Evolutionary conservation across 2,797 vertebrate genomes (phyloP), one percentile per base, ranked within the genome.

Genomic region (Peromyscus eremicus): DNA sequence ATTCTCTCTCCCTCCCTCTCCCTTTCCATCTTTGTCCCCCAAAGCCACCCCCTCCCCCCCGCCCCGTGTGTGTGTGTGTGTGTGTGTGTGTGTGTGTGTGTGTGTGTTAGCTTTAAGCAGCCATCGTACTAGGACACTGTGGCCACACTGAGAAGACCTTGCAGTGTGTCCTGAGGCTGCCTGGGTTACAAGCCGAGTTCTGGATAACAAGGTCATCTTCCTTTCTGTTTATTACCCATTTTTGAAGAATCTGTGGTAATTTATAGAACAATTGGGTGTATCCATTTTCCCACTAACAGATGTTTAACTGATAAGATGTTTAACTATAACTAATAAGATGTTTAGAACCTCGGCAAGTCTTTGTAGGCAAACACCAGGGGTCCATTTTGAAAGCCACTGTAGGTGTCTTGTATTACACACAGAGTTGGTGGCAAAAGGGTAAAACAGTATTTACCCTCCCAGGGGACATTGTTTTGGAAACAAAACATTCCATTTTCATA

Each of bases 401-500:
- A 71, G 68, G 49, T 46, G 62, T 75, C 91, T 92, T 57, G 13
- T 21, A 32, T 94, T n/a, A n/a, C 84, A 77, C 40, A 70, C 4
- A 60, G 29, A 89, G 62, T 76, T 34, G 55, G 84, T 70, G 75
- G 5, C 85, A 95, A 83, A 68, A 96, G 90, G 68, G 37, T 55
- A 43, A 88, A 93, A 93, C 32, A 64, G 77, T 75, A 93, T 92
- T 96, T 96, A 57, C 92, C 60, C 49, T 80, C 49, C 16, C 34
- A 80, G 17, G 85, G 70, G 64, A 80, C 82, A 91, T 49, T 91
- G 79, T 95, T 97, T 93, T 83, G 92, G 84, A 97, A 97, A 96
- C 84, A 96, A 90, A 93, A 68, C 49, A 70, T 93, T 92, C 71
- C 87, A 64, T 77, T 80, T 94, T 77, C 91, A 62, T 32, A 83